Base-by-base conservation (phyloP, 2,113 vertebrate genomes). In the Chunga burmeisteri region DNA sequence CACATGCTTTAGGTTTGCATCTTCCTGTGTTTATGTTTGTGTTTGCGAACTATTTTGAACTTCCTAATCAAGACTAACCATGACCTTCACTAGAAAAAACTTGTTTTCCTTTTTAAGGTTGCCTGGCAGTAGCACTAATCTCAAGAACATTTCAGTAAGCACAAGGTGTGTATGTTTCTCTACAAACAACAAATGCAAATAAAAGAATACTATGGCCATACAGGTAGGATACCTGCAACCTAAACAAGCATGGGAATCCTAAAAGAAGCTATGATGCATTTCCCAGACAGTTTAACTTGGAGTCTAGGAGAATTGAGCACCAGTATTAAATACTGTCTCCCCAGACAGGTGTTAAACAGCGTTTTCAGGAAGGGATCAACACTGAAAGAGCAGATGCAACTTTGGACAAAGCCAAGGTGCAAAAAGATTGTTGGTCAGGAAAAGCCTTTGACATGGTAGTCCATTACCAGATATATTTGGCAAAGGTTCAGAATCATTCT, bases 181-280 rank as follows among this genome's bases (percentile, higher is more conserved):
- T 66, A 11, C 61, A 65, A 91, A 88, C 42, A 81, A 29, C 50
- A 86, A 68, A 86, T 55, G 59, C 59, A 94, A 86, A 78, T 46
- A 27, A 83, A 93, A 68, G 27, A 61, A 71, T 71, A 17, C 46
- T 88, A 22, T 52, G 40, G 25, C 71, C 34, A 23, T 62, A 92
- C 15, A 58, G 20, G 68, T 71, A 74, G 68, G 63, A 67, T 59
- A 44, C 30, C 46, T 81, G 75, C 68, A 91, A 62, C 32, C 40
- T 84, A 62, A 91, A 74, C 65, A 74, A 81, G 49, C 38, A 13
- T 25, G 46, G 91, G 86, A 47, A 86, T 89, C 58, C 53, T 36
- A 36, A 27, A 49, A 20, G 30, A 66, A 81, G 68, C 55, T 42
- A 1, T 38, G 70, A 52, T 75, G 44, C 38, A 11, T 46, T 80